These are phyloP conservation scores for Rhabdomys pumilio DNA, from an alignment of 2,797 vertebrate genomes.

Conservation along the genomic window DNA sequence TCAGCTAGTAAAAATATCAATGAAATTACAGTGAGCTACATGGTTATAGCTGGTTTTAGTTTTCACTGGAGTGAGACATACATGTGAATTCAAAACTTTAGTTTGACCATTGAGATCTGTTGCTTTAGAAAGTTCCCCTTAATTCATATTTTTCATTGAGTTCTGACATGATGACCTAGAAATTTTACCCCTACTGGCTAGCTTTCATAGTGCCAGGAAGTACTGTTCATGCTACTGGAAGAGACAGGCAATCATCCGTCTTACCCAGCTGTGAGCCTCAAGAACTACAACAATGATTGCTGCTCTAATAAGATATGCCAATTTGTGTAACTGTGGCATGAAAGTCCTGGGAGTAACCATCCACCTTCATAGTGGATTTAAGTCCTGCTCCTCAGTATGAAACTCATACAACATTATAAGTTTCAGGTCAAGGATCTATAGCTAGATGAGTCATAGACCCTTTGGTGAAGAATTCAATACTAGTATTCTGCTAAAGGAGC, in stretches of 20 bases:
- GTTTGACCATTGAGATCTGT: too few relatives aligned
- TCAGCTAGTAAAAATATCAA: background rate
- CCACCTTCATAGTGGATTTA: background rate
- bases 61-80: background rate
- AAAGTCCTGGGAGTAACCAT: background rate
- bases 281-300: background rate
- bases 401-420: background rate
- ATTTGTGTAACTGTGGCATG: background rate
- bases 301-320: background rate
- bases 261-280: background rate
- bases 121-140: background rate
- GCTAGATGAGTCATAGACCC: background rate
- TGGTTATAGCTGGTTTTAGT: background rate
- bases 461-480: background rate
- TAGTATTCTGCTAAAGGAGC: background rate
- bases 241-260: background rate
- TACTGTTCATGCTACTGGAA: background rate
- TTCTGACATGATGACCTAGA: background rate
- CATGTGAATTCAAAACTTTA: background rate
- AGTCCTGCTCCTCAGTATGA: background rate
- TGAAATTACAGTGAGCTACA: background rate
- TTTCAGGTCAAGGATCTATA: background rate
- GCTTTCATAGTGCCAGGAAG: background rate
- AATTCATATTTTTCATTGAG: background rate
- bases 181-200: background rate